Conservation (phyloP, 2,888 invertebrate genomes). For the Aporophyla nigra region DNA sequence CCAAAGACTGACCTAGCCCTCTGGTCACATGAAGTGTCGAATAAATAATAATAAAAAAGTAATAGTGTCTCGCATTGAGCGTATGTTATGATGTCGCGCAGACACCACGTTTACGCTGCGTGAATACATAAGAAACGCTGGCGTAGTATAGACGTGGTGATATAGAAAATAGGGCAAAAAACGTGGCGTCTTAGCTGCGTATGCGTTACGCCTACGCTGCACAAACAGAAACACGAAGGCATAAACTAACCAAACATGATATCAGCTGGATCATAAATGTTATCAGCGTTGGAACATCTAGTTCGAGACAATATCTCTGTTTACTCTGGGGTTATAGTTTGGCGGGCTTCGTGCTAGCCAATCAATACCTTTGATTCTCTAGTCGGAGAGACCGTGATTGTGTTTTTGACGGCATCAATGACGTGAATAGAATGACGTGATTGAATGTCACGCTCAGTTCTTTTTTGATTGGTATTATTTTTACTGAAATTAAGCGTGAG, state of each 20-base stretch:
- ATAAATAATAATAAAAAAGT: too few relatives aligned
- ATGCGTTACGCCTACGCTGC: not conserved
- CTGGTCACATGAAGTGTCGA: too few relatives aligned
- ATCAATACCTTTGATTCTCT: constrained; percentile 54
- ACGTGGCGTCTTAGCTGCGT: not conserved
- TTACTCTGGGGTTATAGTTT: constrained; percentile 58
- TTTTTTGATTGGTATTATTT: not conserved
- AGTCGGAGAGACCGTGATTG: constrained; percentile 48
- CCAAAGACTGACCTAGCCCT: too few relatives aligned
- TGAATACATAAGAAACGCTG: too few relatives aligned
- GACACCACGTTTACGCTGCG: too few relatives aligned
- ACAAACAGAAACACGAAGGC: not conserved
- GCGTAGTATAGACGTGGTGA: too few relatives aligned
- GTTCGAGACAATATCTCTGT: constrained; percentile 47
- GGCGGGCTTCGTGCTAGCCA: constrained; percentile 49
- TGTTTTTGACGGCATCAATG: constrained; percentile 15
- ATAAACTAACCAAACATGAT: constrained; percentile 20
- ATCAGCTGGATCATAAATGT: constrained; percentile 35
- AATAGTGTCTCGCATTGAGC: too few relatives aligned
- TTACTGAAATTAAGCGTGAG: not conserved
- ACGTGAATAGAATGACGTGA: not conserved
- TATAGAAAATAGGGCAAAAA: too few relatives aligned
- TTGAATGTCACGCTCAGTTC: not conserved
- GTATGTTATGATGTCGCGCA: not conserved
- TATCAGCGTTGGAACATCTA: constrained; percentile 32